Evolutionary conservation across 2,888 invertebrate genomes (phyloP).

Genomic region (Limnephilus auricula): DNA sequence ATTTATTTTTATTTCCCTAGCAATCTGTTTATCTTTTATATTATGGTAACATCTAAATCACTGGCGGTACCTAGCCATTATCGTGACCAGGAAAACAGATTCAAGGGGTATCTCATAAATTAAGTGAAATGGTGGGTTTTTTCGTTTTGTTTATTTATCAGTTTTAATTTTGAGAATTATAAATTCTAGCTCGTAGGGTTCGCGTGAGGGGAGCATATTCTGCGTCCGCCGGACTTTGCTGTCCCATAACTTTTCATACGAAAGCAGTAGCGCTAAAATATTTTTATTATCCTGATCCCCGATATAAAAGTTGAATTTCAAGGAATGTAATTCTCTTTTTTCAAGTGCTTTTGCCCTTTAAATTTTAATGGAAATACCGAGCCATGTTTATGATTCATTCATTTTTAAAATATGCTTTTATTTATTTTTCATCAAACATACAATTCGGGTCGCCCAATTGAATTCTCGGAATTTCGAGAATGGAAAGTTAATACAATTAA

Average conservation of each 20-base stretch:
- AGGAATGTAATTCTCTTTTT: background rate
- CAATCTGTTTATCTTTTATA: background rate
- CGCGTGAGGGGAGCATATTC: slow-evolving; percentile 63
- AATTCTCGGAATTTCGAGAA: background rate
- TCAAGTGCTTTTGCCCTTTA: background rate
- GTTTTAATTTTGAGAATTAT: slow-evolving; percentile 39
- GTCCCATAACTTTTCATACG: slow-evolving; percentile 61
- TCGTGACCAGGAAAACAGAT: slow-evolving; percentile 26
- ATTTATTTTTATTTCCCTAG: background rate
- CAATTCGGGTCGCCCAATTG: background rate
- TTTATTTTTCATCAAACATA: background rate
- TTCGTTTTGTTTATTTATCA: slow-evolving; percentile 35
- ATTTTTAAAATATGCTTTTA: background rate
- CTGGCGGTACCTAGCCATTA: background rate
- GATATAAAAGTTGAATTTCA: slow-evolving; percentile 5
- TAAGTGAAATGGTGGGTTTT: slow-evolving; percentile 3
- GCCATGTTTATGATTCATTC: background rate
- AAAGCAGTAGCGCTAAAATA: slow-evolving; percentile 13
- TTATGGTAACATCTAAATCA: background rate
- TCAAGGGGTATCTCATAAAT: slow-evolving; percentile 39
- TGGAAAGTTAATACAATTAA: background rate
- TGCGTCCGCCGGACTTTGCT: slow-evolving; percentile 50
- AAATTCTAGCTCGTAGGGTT: slow-evolving; percentile 38
- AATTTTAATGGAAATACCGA: background rate
- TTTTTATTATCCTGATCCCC: slow-evolving; percentile 16